Evolutionary conservation across 92 coral and sea anemone genomes (phyloP), one percentile per base, ranked within the genome.

Genomic region (Chrysogorgia sp.): DNA sequence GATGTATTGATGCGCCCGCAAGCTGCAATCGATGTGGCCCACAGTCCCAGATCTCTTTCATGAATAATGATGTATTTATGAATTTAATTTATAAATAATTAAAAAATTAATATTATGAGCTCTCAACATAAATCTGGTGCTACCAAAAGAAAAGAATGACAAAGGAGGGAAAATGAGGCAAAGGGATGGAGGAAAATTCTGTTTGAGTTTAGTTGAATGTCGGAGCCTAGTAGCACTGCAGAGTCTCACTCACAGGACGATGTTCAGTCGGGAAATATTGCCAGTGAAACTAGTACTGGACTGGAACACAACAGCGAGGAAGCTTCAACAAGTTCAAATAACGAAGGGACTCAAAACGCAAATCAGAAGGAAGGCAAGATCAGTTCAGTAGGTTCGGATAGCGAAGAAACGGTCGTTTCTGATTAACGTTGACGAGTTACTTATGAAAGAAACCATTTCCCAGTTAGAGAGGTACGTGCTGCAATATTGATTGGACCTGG

Each of bases 401-500:
- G 24, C 17, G 10, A 9, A 43, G n/a, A n/a, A n/a, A n/a, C n/a
- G 56, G 15, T 22, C 15, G 19, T 48, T 48, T 22, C 56, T 14
- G 6, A 14, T n/a, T n/a, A n/a, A 58, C 2, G 64, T 58, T 15
- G 64, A 58, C 64, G 24, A 58, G 64, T 58, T 58, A 28, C 29
- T 58, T 58, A 58, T 58, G 64, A 58, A 58, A 58, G 64, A 58
- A 58, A 58, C 64, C 13, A 58, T 58, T 58, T 58, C 29, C 14
- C 64, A 58, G 12, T 58, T 28, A 58, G 64, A 58, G 64, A n/a
- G n/a, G 29, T 24, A 58, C 64, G 21, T 58, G 29, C 22, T 58
- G 64, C 64, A 58, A 28, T 58, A 19, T 19, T 58, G 64, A 58
- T 26, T 58, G 64, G 64, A 58, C 64, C 64, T 58, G 64, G 64